These are phyloP conservation scores for Apotomis betuletana DNA, from an alignment of 2,888 invertebrate genomes.

Conservation along the genomic window DNA sequence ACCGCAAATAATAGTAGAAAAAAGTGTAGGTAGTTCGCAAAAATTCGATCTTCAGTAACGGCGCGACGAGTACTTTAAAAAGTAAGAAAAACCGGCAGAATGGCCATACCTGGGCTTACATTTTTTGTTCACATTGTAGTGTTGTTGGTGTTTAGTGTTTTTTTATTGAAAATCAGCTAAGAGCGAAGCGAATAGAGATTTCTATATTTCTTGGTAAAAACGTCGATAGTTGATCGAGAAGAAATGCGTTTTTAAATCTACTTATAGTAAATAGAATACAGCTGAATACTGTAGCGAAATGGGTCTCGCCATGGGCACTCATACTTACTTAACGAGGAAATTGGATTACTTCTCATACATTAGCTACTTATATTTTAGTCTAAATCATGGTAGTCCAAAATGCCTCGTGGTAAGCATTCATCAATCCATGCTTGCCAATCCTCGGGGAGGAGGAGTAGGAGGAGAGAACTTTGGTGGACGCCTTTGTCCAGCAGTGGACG, in stretches of 20 bases:
- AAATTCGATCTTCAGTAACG: neutral
- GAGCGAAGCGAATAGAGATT: slow-evolving; percentile 6
- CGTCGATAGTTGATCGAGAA: neutral
- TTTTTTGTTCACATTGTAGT: neutral
- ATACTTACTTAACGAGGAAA: no score
- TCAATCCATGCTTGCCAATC: no score
- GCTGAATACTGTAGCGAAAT: no score
- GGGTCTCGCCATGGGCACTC: no score
- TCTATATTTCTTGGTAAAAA: neutral
- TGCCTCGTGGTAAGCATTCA: no score
- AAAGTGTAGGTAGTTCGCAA: neutral
- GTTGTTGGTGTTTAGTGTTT: neutral
- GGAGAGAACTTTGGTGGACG: no score
- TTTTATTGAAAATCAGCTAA: neutral
- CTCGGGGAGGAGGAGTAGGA: no score
- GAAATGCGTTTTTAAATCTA: slow-evolving; percentile 2
- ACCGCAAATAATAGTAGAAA: slow-evolving; percentile 15
- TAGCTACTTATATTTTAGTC: no score
- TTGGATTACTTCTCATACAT: no score
- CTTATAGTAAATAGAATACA: neutral
- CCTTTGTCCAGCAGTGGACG: no score
- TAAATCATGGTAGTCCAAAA: no score
- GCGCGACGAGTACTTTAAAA: neutral
- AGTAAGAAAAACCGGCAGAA: neutral
- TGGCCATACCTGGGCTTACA: neutral